phyloP scores from a whole-genome alignment of 2,888 invertebrate genomes.

The Villa cingulata region DNA sequence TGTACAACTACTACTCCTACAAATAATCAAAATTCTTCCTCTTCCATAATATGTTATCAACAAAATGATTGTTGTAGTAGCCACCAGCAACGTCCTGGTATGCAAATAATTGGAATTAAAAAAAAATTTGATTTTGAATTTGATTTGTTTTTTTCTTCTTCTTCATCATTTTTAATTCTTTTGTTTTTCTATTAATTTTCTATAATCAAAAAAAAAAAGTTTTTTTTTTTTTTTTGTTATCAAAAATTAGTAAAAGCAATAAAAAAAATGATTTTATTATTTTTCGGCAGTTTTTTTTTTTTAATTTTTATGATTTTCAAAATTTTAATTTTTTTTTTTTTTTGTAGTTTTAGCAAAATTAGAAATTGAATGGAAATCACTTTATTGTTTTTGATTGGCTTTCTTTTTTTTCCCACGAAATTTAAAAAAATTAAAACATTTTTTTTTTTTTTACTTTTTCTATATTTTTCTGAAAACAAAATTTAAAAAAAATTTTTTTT shows the following conservation, averaged over 20 bases:
- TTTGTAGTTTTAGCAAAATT: background rate
- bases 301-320: background rate
- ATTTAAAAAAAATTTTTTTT: background rate
- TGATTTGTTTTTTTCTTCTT: background rate
- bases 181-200: background rate
- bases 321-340: background rate
- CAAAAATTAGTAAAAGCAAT: too few species aligned
- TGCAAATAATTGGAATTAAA: conserved; percentile 8
- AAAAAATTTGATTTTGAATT: background rate
- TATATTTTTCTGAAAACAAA: background rate
- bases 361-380: too few species aligned
- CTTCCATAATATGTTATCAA: background rate
- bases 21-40: background rate
- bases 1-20: too few species aligned
- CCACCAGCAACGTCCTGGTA: conserved; percentile 11
- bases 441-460: too few species aligned
- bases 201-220: too few species aligned
- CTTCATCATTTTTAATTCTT: background rate
- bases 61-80: background rate
- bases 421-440: too few species aligned
- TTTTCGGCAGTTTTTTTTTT: too few species aligned
- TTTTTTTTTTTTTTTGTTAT: too few species aligned
- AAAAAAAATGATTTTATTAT: too few species aligned
- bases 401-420: too few species aligned
- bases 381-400: too few species aligned